Conservation (phyloP, 2,113 vertebrate species). For the Acanthochromis polyacanthus region DNA sequence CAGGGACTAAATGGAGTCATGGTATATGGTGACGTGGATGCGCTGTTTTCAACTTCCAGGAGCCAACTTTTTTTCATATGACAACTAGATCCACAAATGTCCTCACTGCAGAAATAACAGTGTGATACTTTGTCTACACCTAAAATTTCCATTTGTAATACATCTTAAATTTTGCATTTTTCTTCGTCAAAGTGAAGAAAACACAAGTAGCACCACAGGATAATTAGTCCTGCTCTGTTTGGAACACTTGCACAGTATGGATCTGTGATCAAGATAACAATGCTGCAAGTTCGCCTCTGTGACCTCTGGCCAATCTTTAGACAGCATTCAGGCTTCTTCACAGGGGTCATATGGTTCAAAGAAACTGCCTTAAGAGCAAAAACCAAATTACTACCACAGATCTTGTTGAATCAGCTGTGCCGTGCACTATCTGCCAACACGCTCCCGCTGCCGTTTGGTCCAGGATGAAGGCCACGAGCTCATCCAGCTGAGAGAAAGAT, state of each 20-base stretch:
- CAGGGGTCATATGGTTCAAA: not conserved
- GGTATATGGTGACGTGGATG: not conserved
- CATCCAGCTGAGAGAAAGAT: constrained; percentile 41
- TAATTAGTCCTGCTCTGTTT: constrained; percentile 1
- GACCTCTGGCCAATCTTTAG: not conserved
- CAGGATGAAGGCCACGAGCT: constrained; percentile 41
- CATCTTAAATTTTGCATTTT: not conserved
- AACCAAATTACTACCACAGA: constrained; percentile 28
- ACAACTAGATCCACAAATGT: not conserved
- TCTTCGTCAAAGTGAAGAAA: constrained; percentile 11
- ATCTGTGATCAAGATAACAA: not conserved
- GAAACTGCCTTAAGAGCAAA: not conserved
- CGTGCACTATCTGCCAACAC: constrained; percentile 18
- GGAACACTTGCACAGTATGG: constrained; percentile 1
- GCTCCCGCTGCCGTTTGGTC: constrained; percentile 26
- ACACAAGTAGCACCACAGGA: not conserved
- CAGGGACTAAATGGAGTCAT: constrained; percentile 2
- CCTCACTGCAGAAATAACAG: not conserved
- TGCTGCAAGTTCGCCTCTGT: not conserved
- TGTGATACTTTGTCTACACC: not conserved
- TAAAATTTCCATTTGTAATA: not conserved
- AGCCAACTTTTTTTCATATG: not conserved
- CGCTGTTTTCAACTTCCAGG: not conserved
- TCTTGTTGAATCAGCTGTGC: constrained; percentile 43
- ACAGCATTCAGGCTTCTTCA: not conserved